phyloP scores from a whole-genome alignment of 2,888 invertebrate species.

The Eugnorisma glareosa region DNA sequence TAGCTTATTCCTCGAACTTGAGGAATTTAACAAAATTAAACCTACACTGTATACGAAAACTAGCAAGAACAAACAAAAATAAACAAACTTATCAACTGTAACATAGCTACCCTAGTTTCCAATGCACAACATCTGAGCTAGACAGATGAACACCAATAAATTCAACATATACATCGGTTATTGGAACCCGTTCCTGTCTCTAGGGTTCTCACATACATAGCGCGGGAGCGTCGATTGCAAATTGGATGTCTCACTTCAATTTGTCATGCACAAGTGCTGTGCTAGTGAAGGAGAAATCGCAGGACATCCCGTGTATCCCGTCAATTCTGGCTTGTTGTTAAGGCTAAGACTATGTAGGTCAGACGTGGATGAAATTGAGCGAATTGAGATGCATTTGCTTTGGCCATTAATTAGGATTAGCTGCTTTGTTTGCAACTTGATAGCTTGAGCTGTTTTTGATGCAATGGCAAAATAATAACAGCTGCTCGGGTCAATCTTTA shows the following conservation, averaged over 20 bases:
- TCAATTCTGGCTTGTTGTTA: conserved; percentile 43
- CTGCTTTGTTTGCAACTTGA: not conserved
- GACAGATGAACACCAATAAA: conserved; percentile 53
- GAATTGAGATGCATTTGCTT: conserved; percentile 25
- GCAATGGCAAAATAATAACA: no score
- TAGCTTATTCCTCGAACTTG: not conserved
- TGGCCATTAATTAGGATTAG: conserved; percentile 21
- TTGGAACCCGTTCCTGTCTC: conserved; percentile 62
- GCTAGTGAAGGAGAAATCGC: conserved; percentile 59
- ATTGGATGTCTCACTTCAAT: conserved; percentile 68
- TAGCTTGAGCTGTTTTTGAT: not conserved
- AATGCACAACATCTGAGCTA: conserved; percentile 23
- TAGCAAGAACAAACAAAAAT: conserved; percentile 1
- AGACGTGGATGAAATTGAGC: conserved; percentile 34
- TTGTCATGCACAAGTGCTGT: conserved; percentile 63
- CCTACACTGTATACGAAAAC: not conserved
- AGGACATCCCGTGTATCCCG: conserved; percentile 57
- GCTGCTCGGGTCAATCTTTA: no score
- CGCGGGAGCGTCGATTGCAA: conserved; percentile 63
- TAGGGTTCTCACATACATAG: conserved; percentile 42
- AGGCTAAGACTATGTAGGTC: conserved; percentile 43
- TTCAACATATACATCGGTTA: conserved; percentile 46
- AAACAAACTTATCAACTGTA: conserved; percentile 7
- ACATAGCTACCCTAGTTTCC: conserved; percentile 24
- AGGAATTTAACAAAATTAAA: not conserved